Base-by-base conservation (phyloP, 2,113 vertebrate genomes). In the Craseonycteris thonglongyai region DNA sequence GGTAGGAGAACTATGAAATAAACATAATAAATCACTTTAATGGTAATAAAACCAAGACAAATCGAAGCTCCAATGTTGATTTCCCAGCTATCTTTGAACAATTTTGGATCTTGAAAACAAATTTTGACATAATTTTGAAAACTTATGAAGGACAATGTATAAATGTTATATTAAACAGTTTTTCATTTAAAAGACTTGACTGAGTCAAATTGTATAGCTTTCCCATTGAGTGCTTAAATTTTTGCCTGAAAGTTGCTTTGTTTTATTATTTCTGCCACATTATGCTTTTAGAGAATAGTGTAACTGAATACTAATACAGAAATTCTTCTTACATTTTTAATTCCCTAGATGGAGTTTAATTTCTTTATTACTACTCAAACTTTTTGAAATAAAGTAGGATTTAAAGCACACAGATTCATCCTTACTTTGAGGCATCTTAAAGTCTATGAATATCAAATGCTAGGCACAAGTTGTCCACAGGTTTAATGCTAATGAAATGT, bases 401-500 rank as follows among this genome's bases (percentile, higher is more conserved):
- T 97, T 97, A 94, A 96, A 97, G 90, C 76, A 2, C 59, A 75
- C 94, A 95, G 97, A 97, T 98, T 98, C 91, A 96, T 95, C 94
- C 91, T 96, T 65, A 28, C 94, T 97, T 97, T 98, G 97, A 94
- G 90, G 96, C 87, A 95, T 96, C 91, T 95, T 96, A 97, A 97
- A 97, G 76, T 97, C 54, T 96, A 71, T 69, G 65, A 92, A 93
- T 96, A 96, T 75, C 88, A 95, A 97, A 93, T 93, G 80, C 90
- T 42, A 88, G 84, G 81, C 79, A 80, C 90, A 95, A 95, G 72
- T 96, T 63, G 68, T 33, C 7, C 78, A 63, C 45, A 71, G 38
- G 97, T 97, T 95, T 95, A 96, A 97, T 93, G 96, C 56, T 98
- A 98, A 98, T 98, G 95, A 97, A 96, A 96, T 96, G 89, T 97